phyloP scores from a whole-genome alignment of 2,888 invertebrate genomes.

The Apeira syringaria region DNA sequence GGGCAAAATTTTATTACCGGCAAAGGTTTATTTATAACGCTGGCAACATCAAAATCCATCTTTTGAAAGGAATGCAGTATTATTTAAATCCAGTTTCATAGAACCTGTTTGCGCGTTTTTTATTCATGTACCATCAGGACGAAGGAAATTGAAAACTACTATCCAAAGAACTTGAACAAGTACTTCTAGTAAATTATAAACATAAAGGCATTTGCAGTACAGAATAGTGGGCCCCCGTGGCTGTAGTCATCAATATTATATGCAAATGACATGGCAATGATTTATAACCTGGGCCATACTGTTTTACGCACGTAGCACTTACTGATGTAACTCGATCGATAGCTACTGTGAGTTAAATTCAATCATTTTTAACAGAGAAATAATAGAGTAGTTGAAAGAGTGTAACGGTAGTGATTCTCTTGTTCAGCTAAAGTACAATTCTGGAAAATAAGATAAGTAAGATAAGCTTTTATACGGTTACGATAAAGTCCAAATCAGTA shows the following conservation, averaged over 20 bases:
- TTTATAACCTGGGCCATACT: slow-evolving; percentile 24
- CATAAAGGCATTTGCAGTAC: slow-evolving; percentile 13
- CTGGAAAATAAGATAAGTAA: too few relatives aligned
- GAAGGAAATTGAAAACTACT: slow-evolving; percentile 31
- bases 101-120: slow-evolving; percentile 22
- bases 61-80: slow-evolving; percentile 24
- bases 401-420: too few relatives aligned
- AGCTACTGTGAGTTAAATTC: slow-evolving; percentile 23
- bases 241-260: slow-evolving; percentile 21
- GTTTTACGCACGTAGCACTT: slow-evolving; percentile 27
- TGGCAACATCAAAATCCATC: slow-evolving; percentile 22
- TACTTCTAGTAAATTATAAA: slow-evolving; percentile 26
- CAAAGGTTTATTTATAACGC: slow-evolving; percentile 21
- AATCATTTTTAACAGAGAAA: too few relatives aligned
- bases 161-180: slow-evolving; percentile 26
- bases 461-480: too few relatives aligned
- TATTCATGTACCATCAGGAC: slow-evolving; percentile 23
- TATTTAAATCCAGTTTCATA: slow-evolving; percentile 12
- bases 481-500: too few relatives aligned
- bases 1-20: slow-evolving; percentile 28
- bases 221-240: slow-evolving; percentile 13
- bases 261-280: slow-evolving; percentile 22
- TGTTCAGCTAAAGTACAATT: too few relatives aligned
- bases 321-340: too few relatives aligned
- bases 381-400: too few relatives aligned